Base-by-base conservation (phyloP, 2,797 vertebrate genomes). In the Silurus aristotelis region DNA sequence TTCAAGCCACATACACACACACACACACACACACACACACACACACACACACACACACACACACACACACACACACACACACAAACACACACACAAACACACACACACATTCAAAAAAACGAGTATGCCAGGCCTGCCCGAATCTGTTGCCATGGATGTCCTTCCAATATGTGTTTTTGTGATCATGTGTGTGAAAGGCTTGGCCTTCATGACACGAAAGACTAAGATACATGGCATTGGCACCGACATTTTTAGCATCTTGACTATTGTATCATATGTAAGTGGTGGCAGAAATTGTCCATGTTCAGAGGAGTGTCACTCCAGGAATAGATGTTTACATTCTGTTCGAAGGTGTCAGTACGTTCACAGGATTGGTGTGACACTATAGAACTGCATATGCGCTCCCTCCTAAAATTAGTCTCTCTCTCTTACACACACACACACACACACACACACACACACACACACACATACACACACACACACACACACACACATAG, bases 231-330 rank as follows among this genome's bases (percentile, higher is more conserved):
- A 56, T 52, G 22, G 43, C 61, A 61, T 82, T 81, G 66, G 17
- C 82, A 61, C 25, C 6, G 61, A 83, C 77, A 63, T 66, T 83
- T 86, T 80, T 86, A 87, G 87, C 67, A 58, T 79, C 61, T 17
- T 9, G 7, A 55, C 75, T 20, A 73, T 87, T 79, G 78, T 76
- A 22, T 76, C 75, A 61, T 31, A 79, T 31, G 52, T n/a, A 43
- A 48, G 78, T 25, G 80, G 64, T 52, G 77, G 46, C 60, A 61
- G 67, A 72, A 70, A 80, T 84, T 63, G 48, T 84, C 86, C 73
- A 52, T 77, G 64, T 83, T 43, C 38, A 67, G 72, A 58, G 61
- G 27, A 66, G 66, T 52, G 17, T 81, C n/a, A 38, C 15, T 72
- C 73, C 73, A 43, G 58, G 58, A 78, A 72, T 82, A 88, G 84